Percentiles rank a stretch among this genome's conserved stretches.
Evolutionary conservation across 2,797 vertebrate genomes (phyloP).

Genomic region (Platalea minor): DNA sequence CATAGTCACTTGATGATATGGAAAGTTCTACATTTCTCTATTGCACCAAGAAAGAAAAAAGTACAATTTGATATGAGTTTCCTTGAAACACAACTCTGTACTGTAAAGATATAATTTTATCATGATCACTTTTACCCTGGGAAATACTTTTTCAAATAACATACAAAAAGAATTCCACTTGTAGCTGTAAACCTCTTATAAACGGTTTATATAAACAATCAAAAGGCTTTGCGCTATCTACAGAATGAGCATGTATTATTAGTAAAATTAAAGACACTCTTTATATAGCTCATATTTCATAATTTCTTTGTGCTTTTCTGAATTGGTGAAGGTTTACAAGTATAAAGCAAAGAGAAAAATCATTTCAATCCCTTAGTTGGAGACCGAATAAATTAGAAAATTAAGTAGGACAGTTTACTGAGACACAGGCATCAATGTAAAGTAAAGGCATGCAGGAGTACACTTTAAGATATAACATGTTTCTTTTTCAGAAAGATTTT

Average conservation of each 20-base stretch:
- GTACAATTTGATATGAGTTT: neutral
- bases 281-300: neutral
- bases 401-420: neutral
- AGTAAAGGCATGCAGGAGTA: neutral
- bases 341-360: neutral
- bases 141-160: neutral
- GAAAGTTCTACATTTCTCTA: neutral
- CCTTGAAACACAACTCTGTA: neutral
- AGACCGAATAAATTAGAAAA: neutral
- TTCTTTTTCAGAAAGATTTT: neutral
- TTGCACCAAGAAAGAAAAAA: neutral
- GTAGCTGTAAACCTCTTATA: neutral
- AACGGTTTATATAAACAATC: neutral
- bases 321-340: neutral
- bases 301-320: neutral
- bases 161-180: neutral
- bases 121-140: neutral
- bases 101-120: neutral
- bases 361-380: neutral
- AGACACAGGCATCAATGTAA: neutral
- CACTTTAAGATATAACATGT: neutral
- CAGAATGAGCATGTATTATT: neutral
- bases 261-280: neutral
- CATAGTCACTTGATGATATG: rapidly evolving
- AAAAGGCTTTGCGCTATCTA: neutral